These are phyloP conservation scores for Sesia apiformis DNA, from an alignment of 2,888 invertebrate species.

Conservation along the genomic window DNA sequence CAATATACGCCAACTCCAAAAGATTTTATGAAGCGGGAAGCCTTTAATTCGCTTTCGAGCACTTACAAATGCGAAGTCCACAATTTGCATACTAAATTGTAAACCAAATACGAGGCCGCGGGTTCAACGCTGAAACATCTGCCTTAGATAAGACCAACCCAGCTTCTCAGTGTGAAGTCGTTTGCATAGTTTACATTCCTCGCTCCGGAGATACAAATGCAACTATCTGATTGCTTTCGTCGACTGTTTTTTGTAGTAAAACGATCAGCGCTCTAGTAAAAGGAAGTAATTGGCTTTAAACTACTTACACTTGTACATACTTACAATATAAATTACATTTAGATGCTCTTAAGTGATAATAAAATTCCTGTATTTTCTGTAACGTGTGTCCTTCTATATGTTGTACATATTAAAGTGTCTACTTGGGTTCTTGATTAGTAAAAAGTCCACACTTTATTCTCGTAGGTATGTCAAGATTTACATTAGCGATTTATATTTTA, in stretches of 20 bases:
- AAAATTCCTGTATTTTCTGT: no score
- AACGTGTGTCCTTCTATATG: no score
- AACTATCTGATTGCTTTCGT: slow-evolving; percentile 29
- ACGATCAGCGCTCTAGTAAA: slow-evolving; percentile 9
- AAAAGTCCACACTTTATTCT: no score
- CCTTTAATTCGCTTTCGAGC: slow-evolving; percentile 41
- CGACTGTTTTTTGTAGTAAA: slow-evolving; percentile 10
- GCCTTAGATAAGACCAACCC: slow-evolving; percentile 35
- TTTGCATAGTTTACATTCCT: slow-evolving; percentile 35
- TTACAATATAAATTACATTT: no score
- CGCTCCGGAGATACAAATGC: slow-evolving; percentile 34
- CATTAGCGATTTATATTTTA: no score
- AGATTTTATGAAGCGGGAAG: slow-evolving; percentile 40
- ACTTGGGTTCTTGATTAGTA: no score
- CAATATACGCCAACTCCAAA: slow-evolving; percentile 25
- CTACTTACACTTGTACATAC: no score
- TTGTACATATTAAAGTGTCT: no score
- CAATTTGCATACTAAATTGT: slow-evolving; percentile 59
- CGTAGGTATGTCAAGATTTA: no score
- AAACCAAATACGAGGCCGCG: slow-evolving; percentile 40
- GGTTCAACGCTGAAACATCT: slow-evolving; percentile 30
- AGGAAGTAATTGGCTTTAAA: no score
- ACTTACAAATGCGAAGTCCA: slow-evolving; percentile 43
- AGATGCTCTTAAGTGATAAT: no score
- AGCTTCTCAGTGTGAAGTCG: slow-evolving; percentile 33